phyloP scores from a whole-genome alignment of 2,113 vertebrate genomes.

The Cyprinodon tularosa region DNA sequence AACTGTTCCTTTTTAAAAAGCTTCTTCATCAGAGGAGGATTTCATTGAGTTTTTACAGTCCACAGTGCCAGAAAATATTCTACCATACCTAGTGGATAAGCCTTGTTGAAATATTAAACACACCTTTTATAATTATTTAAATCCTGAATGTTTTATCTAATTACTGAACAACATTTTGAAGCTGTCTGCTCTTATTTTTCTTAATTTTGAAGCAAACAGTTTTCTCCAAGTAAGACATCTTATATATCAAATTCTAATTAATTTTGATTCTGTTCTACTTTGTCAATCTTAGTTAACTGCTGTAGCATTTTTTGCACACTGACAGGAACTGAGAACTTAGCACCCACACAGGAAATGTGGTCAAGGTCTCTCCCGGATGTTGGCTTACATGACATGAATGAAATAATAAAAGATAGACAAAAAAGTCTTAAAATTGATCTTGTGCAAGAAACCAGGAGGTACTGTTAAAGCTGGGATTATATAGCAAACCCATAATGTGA shows the following conservation, averaged over 20 bases:
- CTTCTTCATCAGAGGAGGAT: background rate
- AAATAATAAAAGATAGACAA: conserved; percentile 35
- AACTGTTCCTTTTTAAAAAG: background rate
- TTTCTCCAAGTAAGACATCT: no score
- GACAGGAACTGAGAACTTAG: conserved; percentile 74
- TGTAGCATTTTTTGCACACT: conserved; percentile 31
- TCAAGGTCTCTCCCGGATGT: conserved; percentile 69
- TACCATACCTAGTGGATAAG: conserved; percentile 1
- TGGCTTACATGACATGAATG: conserved; percentile 56
- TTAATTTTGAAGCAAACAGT: no score
- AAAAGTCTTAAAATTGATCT: background rate
- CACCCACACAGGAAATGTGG: conserved; percentile 76
- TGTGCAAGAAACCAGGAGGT: background rate
- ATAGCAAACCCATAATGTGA: background rate
- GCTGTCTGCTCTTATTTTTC: background rate
- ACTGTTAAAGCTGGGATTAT: conserved; percentile 1
- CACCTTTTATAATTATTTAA: background rate
- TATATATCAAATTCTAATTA: background rate
- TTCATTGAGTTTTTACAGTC: conserved; percentile 3
- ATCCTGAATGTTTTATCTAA: background rate
- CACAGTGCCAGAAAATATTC: conserved; percentile 19
- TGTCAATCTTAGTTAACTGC: background rate
- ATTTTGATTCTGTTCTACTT: conserved; percentile 2
- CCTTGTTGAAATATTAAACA: conserved; percentile 36
- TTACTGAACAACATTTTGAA: background rate